phyloP scores from a whole-genome alignment of 2,797 vertebrate genomes.

The Hoplostethus atlanticus region DNA sequence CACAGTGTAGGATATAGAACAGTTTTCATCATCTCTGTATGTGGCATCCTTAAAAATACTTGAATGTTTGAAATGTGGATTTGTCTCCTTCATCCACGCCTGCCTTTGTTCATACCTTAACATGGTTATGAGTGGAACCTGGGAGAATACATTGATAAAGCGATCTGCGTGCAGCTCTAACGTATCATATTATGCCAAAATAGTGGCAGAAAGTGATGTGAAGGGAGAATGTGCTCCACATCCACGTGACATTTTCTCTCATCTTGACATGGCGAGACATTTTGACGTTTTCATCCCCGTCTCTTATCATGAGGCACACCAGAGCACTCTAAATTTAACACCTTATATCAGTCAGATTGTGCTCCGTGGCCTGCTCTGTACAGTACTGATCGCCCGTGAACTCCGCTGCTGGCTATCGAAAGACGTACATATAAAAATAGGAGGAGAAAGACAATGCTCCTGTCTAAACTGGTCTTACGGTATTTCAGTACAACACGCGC shows the following conservation, averaged over 20 bases:
- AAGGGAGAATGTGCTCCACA: conserved; percentile 35
- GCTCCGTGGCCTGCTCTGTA: conserved; percentile 65
- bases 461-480: conserved; percentile 65
- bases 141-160: conserved; percentile 53
- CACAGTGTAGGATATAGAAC: not conserved
- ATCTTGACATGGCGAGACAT: conserved; percentile 48
- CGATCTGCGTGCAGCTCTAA: conserved; percentile 49
- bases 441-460: conserved; percentile 71
- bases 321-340: conserved; percentile 84
- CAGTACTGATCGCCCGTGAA: conserved; percentile 58
- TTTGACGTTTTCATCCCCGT: conserved; percentile 55
- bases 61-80: not conserved
- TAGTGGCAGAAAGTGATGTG: conserved; percentile 55
- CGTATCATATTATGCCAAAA: conserved; percentile 46
- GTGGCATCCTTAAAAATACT: conserved; percentile 5
- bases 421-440: conserved; percentile 72
- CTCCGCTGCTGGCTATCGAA: conserved; percentile 60
- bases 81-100: conserved; percentile 7
- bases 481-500: conserved; percentile 36
- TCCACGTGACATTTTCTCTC: conserved; percentile 65
- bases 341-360: conserved; percentile 82
- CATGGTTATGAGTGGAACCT: conserved; percentile 34
- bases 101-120: conserved; percentile 25
- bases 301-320: conserved; percentile 79
- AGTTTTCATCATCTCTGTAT: not conserved